A percentile compares a stretch with the other conserved stretches of the same genome.
These are phyloP conservation scores for Platalea minor DNA, from an alignment of 2,797 vertebrate species.

Conservation along the genomic window DNA sequence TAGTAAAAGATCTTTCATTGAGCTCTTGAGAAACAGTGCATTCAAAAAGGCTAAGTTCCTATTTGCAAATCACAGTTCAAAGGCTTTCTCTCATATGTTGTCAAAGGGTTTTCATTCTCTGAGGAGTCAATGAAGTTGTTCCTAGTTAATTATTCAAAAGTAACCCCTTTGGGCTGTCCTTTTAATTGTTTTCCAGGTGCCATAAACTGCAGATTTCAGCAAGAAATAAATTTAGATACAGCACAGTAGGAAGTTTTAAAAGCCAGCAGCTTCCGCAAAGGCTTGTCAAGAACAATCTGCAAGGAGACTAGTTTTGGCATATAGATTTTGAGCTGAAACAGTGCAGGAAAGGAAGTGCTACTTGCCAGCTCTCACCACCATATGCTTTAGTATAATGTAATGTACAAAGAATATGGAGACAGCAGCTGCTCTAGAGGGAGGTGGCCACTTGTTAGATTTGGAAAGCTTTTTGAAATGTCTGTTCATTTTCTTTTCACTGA, in stretches of 20 bases:
- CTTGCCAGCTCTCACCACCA: slow-evolving; percentile 84
- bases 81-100: neutral
- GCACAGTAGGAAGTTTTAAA: slow-evolving; percentile 20
- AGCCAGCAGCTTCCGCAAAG: slow-evolving; percentile 37
- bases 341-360: slow-evolving; percentile 78
- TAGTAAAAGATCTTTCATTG: neutral
- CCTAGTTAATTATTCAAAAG: neutral
- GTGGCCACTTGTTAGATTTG: slow-evolving; percentile 30
- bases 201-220: slow-evolving; percentile 6
- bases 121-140: neutral
- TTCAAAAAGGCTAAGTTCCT: neutral
- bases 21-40: neutral
- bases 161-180: neutral
- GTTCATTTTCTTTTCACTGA: slow-evolving; percentile 12
- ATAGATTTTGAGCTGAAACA: slow-evolving; percentile 67
- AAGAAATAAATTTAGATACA: slow-evolving; percentile 56
- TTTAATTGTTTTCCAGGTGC: slow-evolving; percentile 7
- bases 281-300: slow-evolving; percentile 59
- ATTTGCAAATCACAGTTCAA: neutral
- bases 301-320: slow-evolving; percentile 55
- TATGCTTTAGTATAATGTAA: slow-evolving; percentile 81
- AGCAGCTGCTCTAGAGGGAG: slow-evolving; percentile 79
- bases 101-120: neutral
- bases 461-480: slow-evolving; percentile 27
- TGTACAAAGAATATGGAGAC: slow-evolving; percentile 75